Conservation (phyloP, 2,888 invertebrate species). For the Mythimna lalbum region DNA sequence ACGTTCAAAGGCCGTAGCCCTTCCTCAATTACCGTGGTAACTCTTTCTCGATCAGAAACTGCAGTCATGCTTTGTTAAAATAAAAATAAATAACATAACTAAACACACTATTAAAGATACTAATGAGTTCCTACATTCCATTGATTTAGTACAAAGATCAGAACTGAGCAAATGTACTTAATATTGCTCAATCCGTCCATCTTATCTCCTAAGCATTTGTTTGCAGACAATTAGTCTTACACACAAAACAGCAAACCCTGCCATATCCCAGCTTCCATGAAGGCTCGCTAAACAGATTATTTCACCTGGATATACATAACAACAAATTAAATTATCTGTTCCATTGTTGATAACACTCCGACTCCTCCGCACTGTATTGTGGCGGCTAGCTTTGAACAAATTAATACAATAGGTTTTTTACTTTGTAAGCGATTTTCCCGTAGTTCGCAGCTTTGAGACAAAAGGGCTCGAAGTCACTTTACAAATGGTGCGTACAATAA, state of each 20-base stretch:
- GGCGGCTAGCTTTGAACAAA: slow-evolving; percentile 76
- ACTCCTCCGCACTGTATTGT: slow-evolving; percentile 65
- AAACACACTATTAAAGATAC: not conserved
- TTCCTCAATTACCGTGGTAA: too few relatives aligned
- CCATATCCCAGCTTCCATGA: slow-evolving; percentile 37
- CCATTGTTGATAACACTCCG: slow-evolving; percentile 70
- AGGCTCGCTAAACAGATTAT: slow-evolving; percentile 56
- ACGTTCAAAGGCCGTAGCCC: too few relatives aligned
- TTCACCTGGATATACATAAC: slow-evolving; percentile 65
- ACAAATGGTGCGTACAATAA: slow-evolving; percentile 64
- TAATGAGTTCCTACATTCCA: not conserved
- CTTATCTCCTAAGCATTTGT: slow-evolving; percentile 44
- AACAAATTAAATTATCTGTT: slow-evolving; percentile 79
- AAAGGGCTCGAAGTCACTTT: slow-evolving; percentile 64
- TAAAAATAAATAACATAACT: too few relatives aligned
- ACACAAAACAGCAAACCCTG: slow-evolving; percentile 40
- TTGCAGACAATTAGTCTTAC: slow-evolving; percentile 40
- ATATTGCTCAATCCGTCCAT: slow-evolving; percentile 34
- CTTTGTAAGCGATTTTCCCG: slow-evolving; percentile 72
- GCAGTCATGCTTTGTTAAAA: not conserved
- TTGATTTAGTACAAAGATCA: not conserved
- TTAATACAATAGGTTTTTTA: slow-evolving; percentile 74
- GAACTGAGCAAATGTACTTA: not conserved
- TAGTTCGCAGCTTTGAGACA: slow-evolving; percentile 74
- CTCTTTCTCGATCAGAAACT: not conserved